Conservation (phyloP, 2,113 vertebrate genomes). For the Nothobranchius furzeri region DNA sequence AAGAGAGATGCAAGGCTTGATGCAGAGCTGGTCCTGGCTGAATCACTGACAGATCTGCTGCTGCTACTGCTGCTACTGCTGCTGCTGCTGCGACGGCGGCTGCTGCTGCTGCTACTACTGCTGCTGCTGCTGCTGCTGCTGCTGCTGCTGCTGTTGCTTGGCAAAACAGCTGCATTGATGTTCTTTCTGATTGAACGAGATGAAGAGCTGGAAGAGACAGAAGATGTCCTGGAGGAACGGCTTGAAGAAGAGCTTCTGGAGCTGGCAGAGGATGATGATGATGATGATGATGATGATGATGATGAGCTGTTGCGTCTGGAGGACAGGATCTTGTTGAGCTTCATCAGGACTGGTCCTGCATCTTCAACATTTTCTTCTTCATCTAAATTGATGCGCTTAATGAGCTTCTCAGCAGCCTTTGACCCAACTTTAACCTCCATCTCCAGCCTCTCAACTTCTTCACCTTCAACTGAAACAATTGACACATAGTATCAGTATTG, state of each 20-base stretch:
- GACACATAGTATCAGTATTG: background rate
- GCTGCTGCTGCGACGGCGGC: conserved; percentile 13
- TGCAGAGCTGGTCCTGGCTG: conserved; percentile 44
- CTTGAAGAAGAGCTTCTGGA: conserved; percentile 45
- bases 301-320: conserved; percentile 32
- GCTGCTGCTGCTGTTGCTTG: conserved; percentile 2
- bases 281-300: conserved; percentile 21
- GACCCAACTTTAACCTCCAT: conserved; percentile 80
- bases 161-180: background rate
- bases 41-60: conserved; percentile 11
- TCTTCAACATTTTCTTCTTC: conserved; percentile 50
- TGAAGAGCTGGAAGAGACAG: conserved; percentile 32
- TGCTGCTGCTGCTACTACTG: conserved; percentile 20
- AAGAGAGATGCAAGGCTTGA: conserved; percentile 62
- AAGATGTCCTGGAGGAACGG: background rate
- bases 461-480: conserved; percentile 63
- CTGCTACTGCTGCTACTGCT: conserved; percentile 11
- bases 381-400: conserved; percentile 62
- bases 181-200: conserved; percentile 15
- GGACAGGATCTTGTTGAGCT: conserved; percentile 77
- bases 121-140: conserved; percentile 9
- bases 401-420: conserved; percentile 77
- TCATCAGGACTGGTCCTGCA: conserved; percentile 65
- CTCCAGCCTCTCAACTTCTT: conserved; percentile 78
- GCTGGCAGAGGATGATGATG: conserved; percentile 30